Conservation (phyloP, 2,113 vertebrate genomes). For the Sapayoa aenigma region DNA sequence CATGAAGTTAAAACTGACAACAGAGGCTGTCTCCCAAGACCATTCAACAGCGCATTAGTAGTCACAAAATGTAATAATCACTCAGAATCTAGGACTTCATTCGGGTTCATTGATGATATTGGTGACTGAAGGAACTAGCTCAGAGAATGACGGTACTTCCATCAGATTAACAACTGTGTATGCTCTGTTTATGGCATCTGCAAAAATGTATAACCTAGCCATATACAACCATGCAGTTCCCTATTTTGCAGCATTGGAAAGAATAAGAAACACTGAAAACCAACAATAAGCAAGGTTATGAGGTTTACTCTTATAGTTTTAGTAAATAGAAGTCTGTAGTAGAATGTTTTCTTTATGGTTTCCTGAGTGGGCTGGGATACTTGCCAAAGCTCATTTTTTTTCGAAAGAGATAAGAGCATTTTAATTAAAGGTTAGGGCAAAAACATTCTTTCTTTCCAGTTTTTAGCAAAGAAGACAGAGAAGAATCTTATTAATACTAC, state of each 20-base stretch:
- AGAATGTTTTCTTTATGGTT: neutral
- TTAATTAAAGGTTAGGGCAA: conserved; percentile 8
- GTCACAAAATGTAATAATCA: neutral
- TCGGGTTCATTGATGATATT: neutral
- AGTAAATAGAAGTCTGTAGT: neutral
- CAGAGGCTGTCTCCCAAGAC: neutral
- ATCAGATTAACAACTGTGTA: neutral
- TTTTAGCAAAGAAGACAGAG: neutral
- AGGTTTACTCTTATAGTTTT: neutral
- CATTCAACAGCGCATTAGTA: neutral
- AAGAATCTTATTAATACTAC: neutral
- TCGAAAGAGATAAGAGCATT: neutral
- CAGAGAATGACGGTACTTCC: neutral
- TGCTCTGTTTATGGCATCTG: neutral
- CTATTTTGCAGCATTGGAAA: neutral
- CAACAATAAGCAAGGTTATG: neutral
- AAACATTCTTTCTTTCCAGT: neutral
- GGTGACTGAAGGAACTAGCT: neutral
- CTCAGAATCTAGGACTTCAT: neutral
- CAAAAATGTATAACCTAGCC: neutral
- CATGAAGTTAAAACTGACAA: neutral
- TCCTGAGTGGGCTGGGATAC: neutral
- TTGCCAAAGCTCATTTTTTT: conserved; percentile 9
- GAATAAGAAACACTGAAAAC: neutral
- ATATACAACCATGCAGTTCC: neutral